These are phyloP conservation scores for Syngnathus floridae DNA, from an alignment of 2,113 vertebrate species.

Conservation along the genomic window DNA sequence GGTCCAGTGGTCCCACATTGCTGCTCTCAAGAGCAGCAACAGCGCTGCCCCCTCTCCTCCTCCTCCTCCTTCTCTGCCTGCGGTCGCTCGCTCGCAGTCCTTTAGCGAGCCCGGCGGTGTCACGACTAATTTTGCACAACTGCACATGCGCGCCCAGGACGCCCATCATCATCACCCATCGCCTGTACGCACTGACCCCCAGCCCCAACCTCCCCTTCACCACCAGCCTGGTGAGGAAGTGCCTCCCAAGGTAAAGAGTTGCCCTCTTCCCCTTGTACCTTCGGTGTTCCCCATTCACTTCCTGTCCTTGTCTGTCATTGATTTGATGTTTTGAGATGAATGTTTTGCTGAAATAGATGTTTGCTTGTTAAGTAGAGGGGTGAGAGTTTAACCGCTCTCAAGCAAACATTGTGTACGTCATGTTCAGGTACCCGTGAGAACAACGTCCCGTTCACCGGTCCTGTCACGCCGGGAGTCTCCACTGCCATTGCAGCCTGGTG, in stretches of 20 bases:
- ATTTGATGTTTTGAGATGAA: background rate
- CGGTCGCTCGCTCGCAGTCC: conserved; percentile 88
- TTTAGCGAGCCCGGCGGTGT: conserved; percentile 84
- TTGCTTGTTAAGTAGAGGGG: background rate
- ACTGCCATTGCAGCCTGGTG: conserved; percentile 80
- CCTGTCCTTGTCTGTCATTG: conserved; percentile 17
- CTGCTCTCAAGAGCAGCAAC: conserved; percentile 93
- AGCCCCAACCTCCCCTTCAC: conserved; percentile 79
- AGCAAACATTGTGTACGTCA: conserved; percentile 14
- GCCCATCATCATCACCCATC: conserved; percentile 73
- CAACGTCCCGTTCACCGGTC: conserved; percentile 90
- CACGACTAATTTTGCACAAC: conserved; percentile 89
- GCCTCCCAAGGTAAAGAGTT: conserved; percentile 87
- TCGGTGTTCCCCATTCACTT: conserved; percentile 20
- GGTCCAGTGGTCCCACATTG: conserved; percentile 98
- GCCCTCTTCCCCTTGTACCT: conserved; percentile 4
- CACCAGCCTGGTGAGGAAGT: conserved; percentile 80
- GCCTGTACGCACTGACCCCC: conserved; percentile 85
- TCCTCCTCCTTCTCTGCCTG: conserved; percentile 77
- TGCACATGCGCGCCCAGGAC: conserved; percentile 94
- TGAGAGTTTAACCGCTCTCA: background rate
- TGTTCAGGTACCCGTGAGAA: conserved; percentile 81
- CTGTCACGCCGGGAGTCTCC: conserved; percentile 89
- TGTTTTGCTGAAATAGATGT: background rate
- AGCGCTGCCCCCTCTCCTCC: conserved; percentile 59